A percentile compares a stretch with the other conserved stretches of the same genome.
Conservation (phyloP, 2,113 vertebrate species). For the Dipodomys merriami region DNA sequence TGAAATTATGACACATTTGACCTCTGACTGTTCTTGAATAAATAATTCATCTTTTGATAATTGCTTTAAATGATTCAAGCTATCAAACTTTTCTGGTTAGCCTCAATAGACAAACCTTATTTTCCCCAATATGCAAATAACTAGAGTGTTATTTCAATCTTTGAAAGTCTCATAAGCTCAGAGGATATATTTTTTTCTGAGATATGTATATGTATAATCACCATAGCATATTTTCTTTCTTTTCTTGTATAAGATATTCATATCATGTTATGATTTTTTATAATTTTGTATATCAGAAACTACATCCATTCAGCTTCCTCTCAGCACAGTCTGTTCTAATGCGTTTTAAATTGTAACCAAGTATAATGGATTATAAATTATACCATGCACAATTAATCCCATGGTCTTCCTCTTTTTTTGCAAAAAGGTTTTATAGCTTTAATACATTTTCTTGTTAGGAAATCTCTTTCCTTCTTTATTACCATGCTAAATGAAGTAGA, state of each 20-base stretch:
- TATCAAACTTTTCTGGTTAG: neutral
- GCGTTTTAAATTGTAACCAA: neutral
- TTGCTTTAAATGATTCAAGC: conserved; percentile 38
- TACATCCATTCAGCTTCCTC: conserved; percentile 7
- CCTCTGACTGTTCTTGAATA: conserved; percentile 10
- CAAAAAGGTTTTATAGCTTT: neutral
- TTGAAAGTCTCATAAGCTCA: neutral
- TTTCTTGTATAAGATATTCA: conserved; percentile 2
- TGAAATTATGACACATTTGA: neutral
- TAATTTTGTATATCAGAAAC: neutral
- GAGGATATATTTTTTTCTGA: neutral
- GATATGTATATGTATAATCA: neutral
- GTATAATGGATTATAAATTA: neutral
- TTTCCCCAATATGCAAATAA: neutral
- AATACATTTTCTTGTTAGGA: conserved; percentile 13
- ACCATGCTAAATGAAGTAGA: conserved; percentile 36
- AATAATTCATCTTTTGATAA: conserved; percentile 42
- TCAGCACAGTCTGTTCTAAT: neutral
- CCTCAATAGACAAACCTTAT: conserved; percentile 29
- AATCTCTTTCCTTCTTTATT: conserved; percentile 29
- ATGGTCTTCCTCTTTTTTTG: neutral
- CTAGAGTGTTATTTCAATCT: neutral
- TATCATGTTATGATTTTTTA: neutral
- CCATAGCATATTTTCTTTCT: neutral
- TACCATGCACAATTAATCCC: conserved; percentile 20